Base-by-base conservation (phyloP, 2,888 invertebrate species). In the Branchinecta sandiegonensis region DNA sequence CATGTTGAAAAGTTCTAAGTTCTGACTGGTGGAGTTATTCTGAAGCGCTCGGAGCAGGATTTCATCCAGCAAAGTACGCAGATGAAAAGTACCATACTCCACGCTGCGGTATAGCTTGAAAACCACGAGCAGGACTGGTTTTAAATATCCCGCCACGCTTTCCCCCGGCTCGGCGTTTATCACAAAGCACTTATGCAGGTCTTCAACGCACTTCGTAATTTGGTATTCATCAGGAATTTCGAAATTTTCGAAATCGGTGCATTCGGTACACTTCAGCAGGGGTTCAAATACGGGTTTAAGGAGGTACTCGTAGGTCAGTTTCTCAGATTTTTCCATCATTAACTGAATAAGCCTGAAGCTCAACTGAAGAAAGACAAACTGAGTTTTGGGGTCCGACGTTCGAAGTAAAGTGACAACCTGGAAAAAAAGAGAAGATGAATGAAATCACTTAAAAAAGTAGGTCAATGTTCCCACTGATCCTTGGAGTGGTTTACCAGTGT, bases 191-290 rank as follows among this genome's bases (percentile, higher is more conserved):
- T 56, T 56, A 17, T 56, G n/a, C 63, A 56, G 14, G 8, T 56
- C 63, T 10, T 8, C 63, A 10, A 11, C 8, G 63, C 63, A 56
- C 10, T 56, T n/a, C 8, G 63, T 17, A 10, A 56, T n/a, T 23
- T 56, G 63, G 23, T 17, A 56, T 10, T 56, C 63, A 56, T 56
- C 63, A n/a, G 63, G 63, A 10, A 56, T 56, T 56, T 56, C 63
- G 9, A n/a, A 56, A 17, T 56, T 56, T 56, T 10, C 63, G 23
- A n/a, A 17, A n/a, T 10, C 63, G n/a, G 63, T 56, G 63, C 10
- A 17, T 8, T 56, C 63, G 8, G 23, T 17, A 56, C 63, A 56
- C 23, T 56, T 8, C 23, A 56, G 63, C n/a, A 56, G 63, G 23
- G 63, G 63, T 23, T 17, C 14, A 56, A 56, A 56, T 56, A 56